Conservation (phyloP, 2,888 invertebrate genomes). For the Barypeithes pellucidus region DNA sequence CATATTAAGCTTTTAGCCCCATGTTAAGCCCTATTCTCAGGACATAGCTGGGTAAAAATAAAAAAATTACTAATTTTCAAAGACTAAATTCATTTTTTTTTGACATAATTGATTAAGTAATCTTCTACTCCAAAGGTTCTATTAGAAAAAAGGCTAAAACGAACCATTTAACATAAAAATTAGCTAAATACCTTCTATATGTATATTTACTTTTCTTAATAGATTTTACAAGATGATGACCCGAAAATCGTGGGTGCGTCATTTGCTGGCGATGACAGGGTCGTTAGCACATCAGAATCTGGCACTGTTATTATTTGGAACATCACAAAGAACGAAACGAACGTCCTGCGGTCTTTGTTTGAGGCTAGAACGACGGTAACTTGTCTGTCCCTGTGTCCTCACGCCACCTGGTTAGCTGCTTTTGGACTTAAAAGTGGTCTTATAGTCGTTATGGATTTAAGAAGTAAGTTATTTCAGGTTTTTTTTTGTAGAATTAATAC, state of each 20-base stretch:
- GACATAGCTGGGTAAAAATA: no score
- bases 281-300: constrained; percentile 72
- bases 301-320: constrained; percentile 74
- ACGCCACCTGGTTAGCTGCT: constrained; percentile 73
- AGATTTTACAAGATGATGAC: constrained; percentile 18
- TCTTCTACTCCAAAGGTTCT: no score
- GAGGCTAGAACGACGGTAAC: constrained; percentile 72
- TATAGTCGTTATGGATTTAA: constrained; percentile 71
- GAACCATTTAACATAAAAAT: no score
- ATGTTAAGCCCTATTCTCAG: no score
- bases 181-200: no score
- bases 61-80: no score
- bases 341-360: constrained; percentile 65
- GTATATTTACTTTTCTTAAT: no score
- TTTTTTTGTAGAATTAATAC: constrained; percentile 19
- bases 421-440: constrained; percentile 75
- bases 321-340: constrained; percentile 71
- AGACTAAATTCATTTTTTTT: no score
- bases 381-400: constrained; percentile 75
- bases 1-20: no score
- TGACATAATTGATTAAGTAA: no score
- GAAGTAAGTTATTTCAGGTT: constrained; percentile 65
- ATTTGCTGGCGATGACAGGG: constrained; percentile 69
- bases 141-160: no score
- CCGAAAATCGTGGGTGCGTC: constrained; percentile 69